Conservation (phyloP, 2,797 vertebrate species). For the Paratrypauchen microcephalus region DNA sequence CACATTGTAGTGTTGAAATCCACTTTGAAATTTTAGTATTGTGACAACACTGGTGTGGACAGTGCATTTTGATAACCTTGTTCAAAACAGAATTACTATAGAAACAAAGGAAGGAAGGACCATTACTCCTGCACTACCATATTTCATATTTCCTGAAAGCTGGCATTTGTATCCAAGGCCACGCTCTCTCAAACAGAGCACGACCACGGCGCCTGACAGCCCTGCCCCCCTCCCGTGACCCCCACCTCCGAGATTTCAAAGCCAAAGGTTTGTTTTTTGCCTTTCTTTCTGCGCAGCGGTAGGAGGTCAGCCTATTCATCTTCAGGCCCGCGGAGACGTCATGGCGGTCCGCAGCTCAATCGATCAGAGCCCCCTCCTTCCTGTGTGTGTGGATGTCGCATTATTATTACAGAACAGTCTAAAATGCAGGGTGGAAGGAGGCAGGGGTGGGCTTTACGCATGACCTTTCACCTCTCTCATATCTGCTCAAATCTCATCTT, state of each 20-base stretch:
- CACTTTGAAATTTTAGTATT: too few relatives aligned
- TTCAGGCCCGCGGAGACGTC: constrained; percentile 66
- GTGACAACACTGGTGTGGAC: not conserved
- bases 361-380: constrained; percentile 70
- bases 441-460: too few relatives aligned
- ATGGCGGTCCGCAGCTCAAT: constrained; percentile 68
- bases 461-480: constrained; percentile 34
- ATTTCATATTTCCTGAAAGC: constrained; percentile 3
- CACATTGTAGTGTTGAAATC: too few relatives aligned
- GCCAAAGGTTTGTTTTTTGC: constrained; percentile 61
- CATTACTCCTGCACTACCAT: not conserved
- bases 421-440: not conserved
- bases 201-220: constrained; percentile 9
- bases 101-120: not conserved
- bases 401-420: too few relatives aligned
- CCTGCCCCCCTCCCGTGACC: constrained; percentile 27
- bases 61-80: not conserved
- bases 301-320: constrained; percentile 75
- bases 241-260: constrained; percentile 61
- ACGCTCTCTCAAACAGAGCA: not conserved
- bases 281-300: constrained; percentile 39
- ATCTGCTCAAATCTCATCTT: constrained; percentile 38
- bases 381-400: constrained; percentile 26
- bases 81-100: not conserved
- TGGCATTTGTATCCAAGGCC: constrained; percentile 3